Base-by-base conservation (phyloP, 2,113 vertebrate species). In the Butorides virescens region DNA sequence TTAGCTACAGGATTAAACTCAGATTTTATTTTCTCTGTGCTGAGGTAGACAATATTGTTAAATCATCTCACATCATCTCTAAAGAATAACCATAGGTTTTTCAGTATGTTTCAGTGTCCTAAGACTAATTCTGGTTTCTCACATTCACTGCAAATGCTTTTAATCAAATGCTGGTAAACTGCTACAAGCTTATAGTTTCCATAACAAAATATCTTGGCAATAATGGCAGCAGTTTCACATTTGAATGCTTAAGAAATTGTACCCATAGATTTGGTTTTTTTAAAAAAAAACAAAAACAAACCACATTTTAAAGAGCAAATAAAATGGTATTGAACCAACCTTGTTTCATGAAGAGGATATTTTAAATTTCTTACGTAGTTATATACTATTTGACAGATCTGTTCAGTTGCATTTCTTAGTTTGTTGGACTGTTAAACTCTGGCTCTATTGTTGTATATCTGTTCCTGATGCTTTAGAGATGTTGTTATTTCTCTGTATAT, bases 201-300 rank as follows among this genome's bases (percentile, higher is more conserved):
- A 18, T 86, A 92, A 37, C 15, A 81, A 91, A 95, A 17, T 73
- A 46, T 71, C 72, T 77, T 91, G 49, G 39, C 63, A 95, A 30
- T 36, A 86, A 22, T 65, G 55, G 27, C 88, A 93, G 22, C 58
- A 88, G 27, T 61, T 90, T 94, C 87, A 46, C 63, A 59, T 84
- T 95, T 79, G 52, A 71, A 39, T 50, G 32, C 66, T 97, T 88
- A 89, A 83, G 95, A 92, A 95, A 95, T 55, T 76, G 56, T 89
- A 89, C 84, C 91, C 70, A 61, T 80, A 68, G 94, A 82, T 79
- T 94, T 71, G 9, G 6, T 11, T 39, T 61, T 27, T 61, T 58
- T 6, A 46, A 46, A 46, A 2, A 9, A 37, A 82, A 84, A 84
- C 20, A 15, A 30, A 36, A 37, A 37, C 37, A 37, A 37, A 37